Conservation (phyloP, 2,797 vertebrate species). For the Hydrolagus colliei region DNA sequence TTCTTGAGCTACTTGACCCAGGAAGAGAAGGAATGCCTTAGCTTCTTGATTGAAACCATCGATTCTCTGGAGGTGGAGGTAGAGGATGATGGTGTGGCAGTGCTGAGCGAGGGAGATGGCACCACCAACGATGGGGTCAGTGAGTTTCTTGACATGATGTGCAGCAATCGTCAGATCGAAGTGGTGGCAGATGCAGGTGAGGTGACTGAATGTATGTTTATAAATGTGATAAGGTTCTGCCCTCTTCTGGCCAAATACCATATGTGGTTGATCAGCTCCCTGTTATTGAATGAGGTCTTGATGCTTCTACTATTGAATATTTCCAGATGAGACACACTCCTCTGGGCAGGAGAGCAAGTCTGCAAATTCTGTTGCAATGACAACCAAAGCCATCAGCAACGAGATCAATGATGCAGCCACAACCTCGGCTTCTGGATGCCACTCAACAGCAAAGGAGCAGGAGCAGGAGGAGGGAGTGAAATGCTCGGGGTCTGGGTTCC, state of each 20-base stretch:
- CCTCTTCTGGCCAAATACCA: neutral
- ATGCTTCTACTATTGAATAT: neutral
- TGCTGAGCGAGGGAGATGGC: neutral
- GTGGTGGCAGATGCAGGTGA: neutral
- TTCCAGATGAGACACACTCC: neutral
- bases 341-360: neutral
- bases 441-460: neutral
- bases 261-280: too few species aligned
- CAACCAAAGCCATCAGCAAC: neutral
- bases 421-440: neutral
- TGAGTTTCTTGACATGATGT: constrained; percentile 24
- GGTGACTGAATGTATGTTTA: neutral
- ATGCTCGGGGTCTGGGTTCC: neutral
- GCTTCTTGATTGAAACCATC: constrained; percentile 28
- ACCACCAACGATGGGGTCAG: neutral
- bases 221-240: neutral
- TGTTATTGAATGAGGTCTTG: neutral
- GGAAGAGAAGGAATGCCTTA: constrained; percentile 18
- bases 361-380: neutral
- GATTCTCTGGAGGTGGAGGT: constrained; percentile 24
- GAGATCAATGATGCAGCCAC: neutral
- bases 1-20: constrained; percentile 11
- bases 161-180: neutral
- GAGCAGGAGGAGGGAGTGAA: neutral
- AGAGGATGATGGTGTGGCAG: neutral